Base-by-base conservation (phyloP, 2,113 vertebrate species). In the Pipa parva region DNA sequence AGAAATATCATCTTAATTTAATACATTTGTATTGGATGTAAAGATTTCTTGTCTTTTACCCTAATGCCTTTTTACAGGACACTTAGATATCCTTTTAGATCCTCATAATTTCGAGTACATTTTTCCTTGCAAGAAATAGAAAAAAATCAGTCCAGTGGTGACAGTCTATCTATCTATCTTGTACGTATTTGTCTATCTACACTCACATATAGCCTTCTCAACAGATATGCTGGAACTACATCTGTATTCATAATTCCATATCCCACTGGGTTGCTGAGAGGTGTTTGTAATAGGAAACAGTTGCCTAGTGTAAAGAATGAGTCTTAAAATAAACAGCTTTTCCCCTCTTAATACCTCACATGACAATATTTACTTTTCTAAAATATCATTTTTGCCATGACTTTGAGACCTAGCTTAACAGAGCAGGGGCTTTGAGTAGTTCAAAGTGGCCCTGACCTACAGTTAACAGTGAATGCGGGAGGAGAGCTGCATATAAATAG, bases 351-450 rank as follows among this genome's bases (percentile, higher is more conserved):
- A 81, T 90, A 83, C 90, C 89, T 88, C 90, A 83, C 91, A 87
- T 89, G 89, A 92, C 93, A 95, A 94, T 94, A 92, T 95, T 95
- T 93, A 89, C 92, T 87, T 90, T 93, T 77, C 90, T 93, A 92
- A 89, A 94, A 95, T 95, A 95, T 91, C 90, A 95, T 95, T 94
- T 68, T 92, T 93, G 88, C 90, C 91, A 85, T 1, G 83, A 92
- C 91, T 92, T 91, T 88, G 87, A 87, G 90, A 83, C 85, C 85
- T 90, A 86, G 88, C 92, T 93, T 89, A 92, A 91, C 82, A 85
- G 87, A 88, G 85, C 79, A 80, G 82, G 87, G 88, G 87, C 87
- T 87, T 87, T 81, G 85, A 88, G 88, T 87, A 84, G 84, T 75
- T 87, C 90, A 89, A 87, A 81, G 84, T 86, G 83, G 73, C 79